Percentiles rank a stretch among this genome's conserved stretches.
Evolutionary conservation across 2,888 invertebrate species (phyloP).

Genomic region (Cheilosia vernalis): DNA sequence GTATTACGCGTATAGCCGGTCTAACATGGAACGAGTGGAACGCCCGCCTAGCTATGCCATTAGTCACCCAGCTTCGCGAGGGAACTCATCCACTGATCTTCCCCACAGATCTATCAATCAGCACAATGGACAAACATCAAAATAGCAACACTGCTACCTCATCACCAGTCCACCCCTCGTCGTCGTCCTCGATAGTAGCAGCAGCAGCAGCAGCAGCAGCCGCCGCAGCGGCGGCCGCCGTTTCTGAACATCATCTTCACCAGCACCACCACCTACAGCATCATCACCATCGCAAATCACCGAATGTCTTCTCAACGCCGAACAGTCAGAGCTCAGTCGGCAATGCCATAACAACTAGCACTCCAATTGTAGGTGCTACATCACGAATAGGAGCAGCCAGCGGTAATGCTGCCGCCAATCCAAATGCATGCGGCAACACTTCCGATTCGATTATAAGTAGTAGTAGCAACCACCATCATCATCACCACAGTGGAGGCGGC

Average conservation of each 20-base stretch:
- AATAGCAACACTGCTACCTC: constrained; percentile 71
- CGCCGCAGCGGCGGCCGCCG: constrained; percentile 57
- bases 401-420: constrained; percentile 37
- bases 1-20: constrained; percentile 88
- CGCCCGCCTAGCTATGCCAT: constrained; percentile 89
- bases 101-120: constrained; percentile 82
- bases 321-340: constrained; percentile 56
- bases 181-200: constrained; percentile 76
- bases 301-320: constrained; percentile 75
- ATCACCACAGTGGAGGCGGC: constrained; percentile 38
- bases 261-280: constrained; percentile 59
- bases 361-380: constrained; percentile 50
- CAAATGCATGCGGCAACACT: constrained; percentile 50
- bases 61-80: constrained; percentile 86
- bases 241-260: constrained; percentile 59
- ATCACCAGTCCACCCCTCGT: constrained; percentile 77
- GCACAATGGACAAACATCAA: constrained; percentile 79
- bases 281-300: constrained; percentile 77
- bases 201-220: constrained; percentile 54
- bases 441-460: constrained; percentile 75
- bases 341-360: constrained; percentile 63
- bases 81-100: constrained; percentile 83
- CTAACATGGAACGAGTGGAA: constrained; percentile 90
- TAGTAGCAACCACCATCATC: constrained; percentile 78
- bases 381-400: constrained; percentile 50